Evolutionary conservation across 2,888 invertebrate species (phyloP).

Genomic region (Lydus trimaculatus): DNA sequence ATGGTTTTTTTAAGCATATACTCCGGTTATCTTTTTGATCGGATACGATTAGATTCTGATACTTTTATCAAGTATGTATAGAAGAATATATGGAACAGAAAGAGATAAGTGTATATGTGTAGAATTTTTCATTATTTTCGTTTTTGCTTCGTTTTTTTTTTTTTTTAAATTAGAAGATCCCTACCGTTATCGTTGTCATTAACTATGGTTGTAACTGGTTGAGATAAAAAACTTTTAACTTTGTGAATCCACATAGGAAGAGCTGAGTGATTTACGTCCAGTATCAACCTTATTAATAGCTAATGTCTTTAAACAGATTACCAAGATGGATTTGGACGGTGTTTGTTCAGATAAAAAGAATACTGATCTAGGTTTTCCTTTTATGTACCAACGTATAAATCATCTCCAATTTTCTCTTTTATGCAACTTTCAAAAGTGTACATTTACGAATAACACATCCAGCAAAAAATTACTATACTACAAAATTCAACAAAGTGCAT

Average conservation of each 20-base stretch:
- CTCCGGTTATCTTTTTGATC: conserved; percentile 42
- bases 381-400: not conserved
- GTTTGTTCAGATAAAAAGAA: not conserved
- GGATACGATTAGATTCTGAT: conserved; percentile 18
- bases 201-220: not conserved
- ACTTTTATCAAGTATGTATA: not conserved
- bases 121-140: not conserved
- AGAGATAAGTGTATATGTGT: not conserved
- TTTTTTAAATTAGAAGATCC: not conserved
- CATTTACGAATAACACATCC: too few relatives aligned
- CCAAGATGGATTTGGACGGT: conserved; percentile 22
- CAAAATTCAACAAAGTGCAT: too few relatives aligned
- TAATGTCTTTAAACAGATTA: conserved; percentile 39
- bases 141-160: not conserved
- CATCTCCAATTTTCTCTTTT: not conserved
- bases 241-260: not conserved
- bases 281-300: conserved; percentile 46
- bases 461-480: too few relatives aligned
- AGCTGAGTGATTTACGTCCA: not conserved
- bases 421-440: not conserved
- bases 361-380: not conserved
- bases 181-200: not conserved
- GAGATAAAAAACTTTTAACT: conserved; percentile 1
- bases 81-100: not conserved
- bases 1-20: conserved; percentile 37